phyloP scores from a whole-genome alignment of 2,888 invertebrate genomes.

The Drosophila hawaiiensis region DNA sequence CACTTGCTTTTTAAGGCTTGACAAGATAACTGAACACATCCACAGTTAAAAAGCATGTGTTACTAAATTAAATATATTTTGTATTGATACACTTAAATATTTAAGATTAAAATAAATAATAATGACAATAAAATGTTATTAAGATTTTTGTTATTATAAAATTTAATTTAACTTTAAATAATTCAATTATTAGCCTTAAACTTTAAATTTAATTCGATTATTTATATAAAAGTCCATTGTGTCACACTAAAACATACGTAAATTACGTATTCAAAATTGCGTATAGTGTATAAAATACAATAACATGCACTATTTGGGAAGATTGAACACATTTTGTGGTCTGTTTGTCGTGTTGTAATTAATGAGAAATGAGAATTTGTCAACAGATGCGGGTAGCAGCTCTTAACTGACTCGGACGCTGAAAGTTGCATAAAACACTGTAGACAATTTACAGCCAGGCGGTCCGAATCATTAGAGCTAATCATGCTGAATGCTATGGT shows the following conservation, averaged over 20 bases:
- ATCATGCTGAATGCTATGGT: conserved; percentile 69
- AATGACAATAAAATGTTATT: no score
- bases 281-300: conserved; percentile 6
- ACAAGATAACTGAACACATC: neutral
- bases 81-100: neutral
- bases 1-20: neutral
- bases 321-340: conserved; percentile 44
- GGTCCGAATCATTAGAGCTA: conserved; percentile 55
- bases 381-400: conserved; percentile 59
- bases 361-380: conserved; percentile 48
- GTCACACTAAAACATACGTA: neutral
- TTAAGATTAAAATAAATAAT: neutral
- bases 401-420: conserved; percentile 9
- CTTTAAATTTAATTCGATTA: neutral
- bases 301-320: conserved; percentile 3
- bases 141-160: neutral
- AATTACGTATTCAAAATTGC: neutral
- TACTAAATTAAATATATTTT: neutral
- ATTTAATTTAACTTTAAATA: neutral
- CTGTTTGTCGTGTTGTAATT: conserved; percentile 31
- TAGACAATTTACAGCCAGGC: conserved; percentile 30
- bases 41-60: neutral
- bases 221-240: neutral
- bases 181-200: accelerated
- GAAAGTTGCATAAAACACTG: conserved; percentile 52